Evolutionary conservation across 2,888 invertebrate species (phyloP), one percentile per base, ranked within the genome.

Genomic region (Plemyria rubiginata): DNA sequence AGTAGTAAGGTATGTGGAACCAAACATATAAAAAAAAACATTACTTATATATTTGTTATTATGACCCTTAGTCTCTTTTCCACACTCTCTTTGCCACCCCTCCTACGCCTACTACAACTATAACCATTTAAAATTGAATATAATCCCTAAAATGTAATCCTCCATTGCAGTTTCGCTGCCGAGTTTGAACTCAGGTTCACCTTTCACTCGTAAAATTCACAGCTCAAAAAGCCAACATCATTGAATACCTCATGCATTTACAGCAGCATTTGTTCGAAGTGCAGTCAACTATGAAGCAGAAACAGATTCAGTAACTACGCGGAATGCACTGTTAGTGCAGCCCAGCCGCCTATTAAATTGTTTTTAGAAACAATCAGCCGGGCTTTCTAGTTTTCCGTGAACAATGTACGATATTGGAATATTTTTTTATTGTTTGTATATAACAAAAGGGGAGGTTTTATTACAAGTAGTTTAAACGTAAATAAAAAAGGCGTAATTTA

Each of bases 221-320:
- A 41, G 29, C 41, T 61, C 52, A 49, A 56, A 62, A 62, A 57
- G 56, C 52, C 32, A 49, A 60, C 62, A 66, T 56, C 16, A 50
- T 70, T 73, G 70, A 71, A 70, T 67, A 60, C 68, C 62, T 69
- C 67, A 70, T 70, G 70, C 76, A 81, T 84, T 84, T 75, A 74
- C 74, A 73, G 66, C 70, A 69, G 77, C 82, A 87, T 86, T 84
- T 83, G 85, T 85, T 84, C 71, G 69, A 67, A 72, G 75, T 67
- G 73, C 82, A 86, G 74, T 81, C 79, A 78, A 69, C 82, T 84
- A 83, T 86, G 81, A 84, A 85, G 84, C 81, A 75, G 79, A 78
- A 84, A 81, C 84, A 83, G 80, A 84, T 82, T 85, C 84, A 81
- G 81, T 80, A 78, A 65, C 65, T 60, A 61, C 41, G 78, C 72